A percentile compares a stretch with the other conserved stretches of the same genome.
phyloP scores from a whole-genome alignment of 1,140 invertebrate genomes.

The Drosophila subpulchrella region DNA sequence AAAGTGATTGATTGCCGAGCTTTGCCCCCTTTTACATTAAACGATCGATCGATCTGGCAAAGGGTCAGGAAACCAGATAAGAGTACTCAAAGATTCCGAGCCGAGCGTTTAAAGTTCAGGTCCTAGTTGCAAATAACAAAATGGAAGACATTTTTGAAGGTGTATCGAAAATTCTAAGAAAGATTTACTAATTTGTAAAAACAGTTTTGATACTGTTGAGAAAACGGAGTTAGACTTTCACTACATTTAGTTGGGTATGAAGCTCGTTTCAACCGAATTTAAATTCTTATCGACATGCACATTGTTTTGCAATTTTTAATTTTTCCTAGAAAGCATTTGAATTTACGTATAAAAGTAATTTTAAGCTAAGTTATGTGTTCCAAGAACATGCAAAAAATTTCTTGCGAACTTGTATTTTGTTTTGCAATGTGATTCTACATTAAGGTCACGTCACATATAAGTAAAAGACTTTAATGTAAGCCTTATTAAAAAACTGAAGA shows the following conservation, averaged over 20 bases:
- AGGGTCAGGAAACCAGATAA: conserved; percentile 38
- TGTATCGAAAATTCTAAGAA: neutral
- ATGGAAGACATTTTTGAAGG: neutral
- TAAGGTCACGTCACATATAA: neutral
- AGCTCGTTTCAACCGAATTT: too few relatives aligned
- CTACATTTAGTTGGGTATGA: too few relatives aligned
- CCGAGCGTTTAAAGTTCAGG: neutral
- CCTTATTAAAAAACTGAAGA: too few relatives aligned
- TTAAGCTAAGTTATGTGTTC: neutral
- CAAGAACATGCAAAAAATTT: neutral
- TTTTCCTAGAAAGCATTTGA: too few relatives aligned
- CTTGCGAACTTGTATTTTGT: neutral
- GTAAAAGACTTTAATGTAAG: neutral
- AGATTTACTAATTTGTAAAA: neutral
- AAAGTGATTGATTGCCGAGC: conserved; percentile 63
- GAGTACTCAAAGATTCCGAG: conserved; percentile 8
- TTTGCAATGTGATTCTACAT: neutral
- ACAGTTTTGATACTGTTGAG: too few relatives aligned
- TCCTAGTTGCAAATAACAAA: neutral
- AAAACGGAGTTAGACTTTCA: neutral
- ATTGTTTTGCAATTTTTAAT: too few relatives aligned
- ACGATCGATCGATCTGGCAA: conserved; percentile 33
- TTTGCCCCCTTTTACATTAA: conserved; percentile 46
- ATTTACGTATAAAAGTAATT: neutral
- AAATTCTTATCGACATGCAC: too few relatives aligned